Base-by-base conservation (phyloP, 1,140 invertebrate species). In the Pogonomyrmex barbatus region DNA sequence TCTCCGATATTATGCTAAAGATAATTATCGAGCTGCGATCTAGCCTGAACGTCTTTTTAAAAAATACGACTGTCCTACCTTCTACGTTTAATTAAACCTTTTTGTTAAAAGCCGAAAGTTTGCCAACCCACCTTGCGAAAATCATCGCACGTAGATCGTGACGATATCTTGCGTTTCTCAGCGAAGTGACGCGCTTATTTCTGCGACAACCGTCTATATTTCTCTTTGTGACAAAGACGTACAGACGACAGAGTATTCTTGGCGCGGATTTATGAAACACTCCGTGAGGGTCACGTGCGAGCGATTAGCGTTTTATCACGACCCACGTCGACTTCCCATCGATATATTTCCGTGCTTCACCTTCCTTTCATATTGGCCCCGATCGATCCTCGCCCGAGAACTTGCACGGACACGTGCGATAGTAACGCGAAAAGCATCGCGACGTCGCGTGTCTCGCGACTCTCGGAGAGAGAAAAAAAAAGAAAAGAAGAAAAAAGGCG, bases 321-420 rank as follows among this genome's bases (percentile, higher is more conserved):
- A 73, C 60, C 3, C 12, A 47, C 12, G 12, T 58, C 45, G 42
- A 42, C 33, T 30, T 17, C 30, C 30, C n/a, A 58, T 67, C 47
- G n/a, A 73, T 30, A 24, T 33, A 58, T 33, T 42, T 17, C 14
- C 33, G 4, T 54, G n/a, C 17, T 10, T 76, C 58, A 0, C 47
- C 50, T 24, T 52, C 17, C 73, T 63, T 63, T 56, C 30, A 73
- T 76, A 71, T 71, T 5, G 2, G 47, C 30, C 6, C 17, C 82
- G 58, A 77, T 77, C 82, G 82, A 83, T 83, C 42, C 5, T 60
- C n/a, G 68, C n/a, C 12, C 79, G 54, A 73, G 68, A 73, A 83
- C 68, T 75, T 60, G 42, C 42, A 73, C 36, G 33, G 24, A 60
- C 30, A 52, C 24, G 39, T 58, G 42, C 60, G 45, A 67, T 63